Percentiles rank a stretch among this genome's conserved stretches.
Evolutionary conservation across 2,888 invertebrate species (phyloP).

Genomic region (Notodonta dromedarius): DNA sequence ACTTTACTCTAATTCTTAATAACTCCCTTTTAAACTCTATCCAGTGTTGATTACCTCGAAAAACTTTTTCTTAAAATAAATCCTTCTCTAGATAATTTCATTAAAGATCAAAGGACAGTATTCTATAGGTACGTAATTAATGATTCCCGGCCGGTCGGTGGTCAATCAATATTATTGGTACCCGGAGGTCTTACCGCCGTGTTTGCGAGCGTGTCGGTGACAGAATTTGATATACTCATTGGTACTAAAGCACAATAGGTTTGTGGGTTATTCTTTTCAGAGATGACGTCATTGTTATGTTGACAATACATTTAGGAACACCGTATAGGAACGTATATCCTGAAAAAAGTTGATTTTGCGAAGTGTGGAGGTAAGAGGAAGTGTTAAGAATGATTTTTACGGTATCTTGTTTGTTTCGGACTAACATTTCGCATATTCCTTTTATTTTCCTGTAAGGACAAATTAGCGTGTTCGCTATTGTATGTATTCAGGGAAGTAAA

Average conservation of each 20-base stretch:
- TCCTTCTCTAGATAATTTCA: conserved; percentile 2
- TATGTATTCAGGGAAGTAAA: too few relatives aligned
- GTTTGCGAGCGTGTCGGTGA: conserved; percentile 41
- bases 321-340: too few relatives aligned
- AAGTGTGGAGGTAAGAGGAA: too few relatives aligned
- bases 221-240: conserved; percentile 48
- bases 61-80: not conserved
- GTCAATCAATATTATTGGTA: conserved; percentile 44
- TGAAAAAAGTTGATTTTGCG: too few relatives aligned
- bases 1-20: too few relatives aligned
- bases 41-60: too few relatives aligned
- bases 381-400: too few relatives aligned
- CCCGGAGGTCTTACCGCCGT: conserved; percentile 28
- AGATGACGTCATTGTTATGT: conserved; percentile 8
- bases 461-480: too few relatives aligned
- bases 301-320: conserved; percentile 17
- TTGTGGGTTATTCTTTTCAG: conserved; percentile 12
- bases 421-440: too few relatives aligned
- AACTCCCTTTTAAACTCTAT: too few relatives aligned
- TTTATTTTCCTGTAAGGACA: too few relatives aligned
- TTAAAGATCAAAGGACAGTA: conserved; percentile 2
- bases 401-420: too few relatives aligned
- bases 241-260: conserved; percentile 9
- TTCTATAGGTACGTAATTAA: conserved; percentile 18
- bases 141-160: conserved; percentile 24